Conservation (phyloP, 2,888 invertebrate genomes). For the Tridacna crocea region DNA sequence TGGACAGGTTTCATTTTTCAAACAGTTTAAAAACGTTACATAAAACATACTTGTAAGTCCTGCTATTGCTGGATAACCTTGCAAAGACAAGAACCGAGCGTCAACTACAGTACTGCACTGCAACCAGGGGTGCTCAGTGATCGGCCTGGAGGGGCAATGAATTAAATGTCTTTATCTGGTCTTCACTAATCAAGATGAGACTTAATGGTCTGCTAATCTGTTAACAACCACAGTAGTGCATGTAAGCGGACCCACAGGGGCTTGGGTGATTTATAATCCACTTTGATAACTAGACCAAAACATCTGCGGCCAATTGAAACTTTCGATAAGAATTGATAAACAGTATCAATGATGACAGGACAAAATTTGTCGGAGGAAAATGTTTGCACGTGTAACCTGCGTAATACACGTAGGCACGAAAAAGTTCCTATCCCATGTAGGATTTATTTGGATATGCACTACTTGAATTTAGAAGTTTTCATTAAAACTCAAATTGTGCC, state of each 20-base stretch:
- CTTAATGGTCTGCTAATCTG: conserved; percentile 53
- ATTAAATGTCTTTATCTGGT: conserved; percentile 37
- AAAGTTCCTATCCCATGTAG: no score
- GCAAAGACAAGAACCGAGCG: no score
- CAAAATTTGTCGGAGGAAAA: conserved; percentile 41
- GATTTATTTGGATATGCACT: no score
- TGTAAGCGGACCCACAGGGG: conserved; percentile 19
- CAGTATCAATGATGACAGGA: conserved; percentile 44
- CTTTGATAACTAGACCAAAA: conserved; percentile 31
- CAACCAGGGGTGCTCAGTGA: no score
- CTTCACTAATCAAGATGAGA: conserved; percentile 31
- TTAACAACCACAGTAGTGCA: conserved; percentile 47
- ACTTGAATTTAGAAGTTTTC: no score
- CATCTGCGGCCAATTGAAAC: conserved; percentile 29
- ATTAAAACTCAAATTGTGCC: no score
- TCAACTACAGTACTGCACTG: no score
- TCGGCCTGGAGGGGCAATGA: no score
- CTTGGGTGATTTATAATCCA: conserved; percentile 27
- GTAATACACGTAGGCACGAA: not conserved
- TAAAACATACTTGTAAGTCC: no score
- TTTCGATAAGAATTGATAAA: conserved; percentile 33
- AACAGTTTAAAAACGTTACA: no score
- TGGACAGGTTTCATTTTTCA: no score
- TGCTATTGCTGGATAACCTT: no score
- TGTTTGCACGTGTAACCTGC: not conserved